These are phyloP conservation scores for Urocolius indicus DNA, from an alignment of 2,113 vertebrate species.

Conservation along the genomic window DNA sequence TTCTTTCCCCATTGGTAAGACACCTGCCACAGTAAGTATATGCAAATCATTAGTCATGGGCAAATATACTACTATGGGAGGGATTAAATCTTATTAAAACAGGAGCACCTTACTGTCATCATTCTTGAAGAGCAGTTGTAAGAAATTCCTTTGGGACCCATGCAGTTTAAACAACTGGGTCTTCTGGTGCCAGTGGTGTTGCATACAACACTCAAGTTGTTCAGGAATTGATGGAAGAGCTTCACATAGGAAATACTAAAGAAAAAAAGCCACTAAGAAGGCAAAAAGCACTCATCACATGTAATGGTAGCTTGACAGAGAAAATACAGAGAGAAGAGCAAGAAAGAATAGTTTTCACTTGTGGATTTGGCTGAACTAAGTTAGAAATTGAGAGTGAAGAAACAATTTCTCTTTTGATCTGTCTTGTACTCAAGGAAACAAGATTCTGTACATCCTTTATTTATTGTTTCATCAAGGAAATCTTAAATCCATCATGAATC, in stretches of 20 bases:
- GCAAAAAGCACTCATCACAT: neutral
- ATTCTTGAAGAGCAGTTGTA: neutral
- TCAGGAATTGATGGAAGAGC: neutral
- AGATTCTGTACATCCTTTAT: too few relatives aligned
- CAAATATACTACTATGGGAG: neutral
- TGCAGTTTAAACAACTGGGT: neutral
- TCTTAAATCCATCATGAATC: neutral
- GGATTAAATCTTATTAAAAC: neutral
- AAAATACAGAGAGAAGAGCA: neutral
- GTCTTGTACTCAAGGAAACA: neutral
- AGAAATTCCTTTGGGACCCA: neutral
- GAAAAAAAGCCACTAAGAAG: neutral
- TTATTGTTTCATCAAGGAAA: neutral
- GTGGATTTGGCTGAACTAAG: neutral
- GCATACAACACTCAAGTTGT: neutral
- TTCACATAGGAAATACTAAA: neutral
- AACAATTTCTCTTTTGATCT: neutral
- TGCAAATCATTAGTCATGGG: neutral
- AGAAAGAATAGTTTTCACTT: neutral
- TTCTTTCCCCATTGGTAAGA: neutral
- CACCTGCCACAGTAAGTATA: neutral
- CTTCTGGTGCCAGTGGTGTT: neutral
- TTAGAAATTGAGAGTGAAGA: neutral
- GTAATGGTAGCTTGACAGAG: neutral
- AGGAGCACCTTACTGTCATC: neutral